phyloP scores from a whole-genome alignment of 2,113 vertebrate species.

The human (Homo sapiens) region GRCh38 chr5:170157501-170158000 shows the following conservation, averaged over 20 bases:
- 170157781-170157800: neutral
- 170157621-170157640: neutral
- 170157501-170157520: neutral
- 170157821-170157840: neutral
- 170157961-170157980: neutral
- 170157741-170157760: neutral
- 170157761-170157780: neutral
- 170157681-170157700: neutral
- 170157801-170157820: too few relatives aligned
- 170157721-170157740: neutral
- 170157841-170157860: neutral
- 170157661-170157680: neutral
- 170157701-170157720: neutral
- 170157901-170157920: neutral
- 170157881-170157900: neutral
- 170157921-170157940: neutral
- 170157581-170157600: neutral
- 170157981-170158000: neutral
- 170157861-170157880: neutral
- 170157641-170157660: neutral
- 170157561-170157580: conserved; percentile 6
- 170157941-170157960: neutral
- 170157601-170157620: too few relatives aligned
- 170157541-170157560: neutral
- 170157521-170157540: neutral